These are phyloP conservation scores for Pammene aurita DNA, from an alignment of 2,888 invertebrate species.

Conservation along the genomic window DNA sequence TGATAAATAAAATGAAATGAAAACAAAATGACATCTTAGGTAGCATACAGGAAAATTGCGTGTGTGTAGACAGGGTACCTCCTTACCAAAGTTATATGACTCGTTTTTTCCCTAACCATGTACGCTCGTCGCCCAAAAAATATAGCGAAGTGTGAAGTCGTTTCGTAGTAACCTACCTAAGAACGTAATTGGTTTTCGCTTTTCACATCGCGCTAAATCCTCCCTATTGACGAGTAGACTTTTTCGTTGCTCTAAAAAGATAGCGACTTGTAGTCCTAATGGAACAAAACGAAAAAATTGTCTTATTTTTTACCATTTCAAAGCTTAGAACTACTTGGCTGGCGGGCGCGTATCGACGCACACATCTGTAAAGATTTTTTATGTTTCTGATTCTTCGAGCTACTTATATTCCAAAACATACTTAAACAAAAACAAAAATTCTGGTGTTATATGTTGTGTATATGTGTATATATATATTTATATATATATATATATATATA, in stretches of 20 bases:
- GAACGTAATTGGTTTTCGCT: slow-evolving; percentile 50
- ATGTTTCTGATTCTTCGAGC: too few species aligned
- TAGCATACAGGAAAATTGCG: slow-evolving; percentile 50
- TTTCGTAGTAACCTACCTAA: slow-evolving; percentile 40
- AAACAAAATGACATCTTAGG: slow-evolving; percentile 37
- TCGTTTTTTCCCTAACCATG: slow-evolving; percentile 58
- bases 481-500: too few species aligned
- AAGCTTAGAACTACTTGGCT: neutral
- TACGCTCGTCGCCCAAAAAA: slow-evolving; percentile 60
- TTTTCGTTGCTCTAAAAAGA: slow-evolving; percentile 27
- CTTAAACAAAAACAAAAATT: too few species aligned
- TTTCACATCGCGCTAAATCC: slow-evolving; percentile 42
- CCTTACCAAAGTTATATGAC: slow-evolving; percentile 74
- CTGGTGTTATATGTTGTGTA: too few species aligned
- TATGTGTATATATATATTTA: too few species aligned
- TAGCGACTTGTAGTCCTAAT: slow-evolving; percentile 12
- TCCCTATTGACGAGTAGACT: slow-evolving; percentile 34
- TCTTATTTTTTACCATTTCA: slow-evolving; percentile 21
- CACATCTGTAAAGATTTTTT: too few species aligned
- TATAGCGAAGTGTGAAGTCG: slow-evolving; percentile 48
- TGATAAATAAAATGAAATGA: slow-evolving; percentile 37
- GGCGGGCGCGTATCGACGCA: too few species aligned
- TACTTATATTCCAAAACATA: too few species aligned
- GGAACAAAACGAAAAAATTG: slow-evolving; percentile 26
- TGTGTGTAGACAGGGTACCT: slow-evolving; percentile 72